Evolutionary conservation across 2,113 vertebrate genomes (phyloP).

Genomic region (Pangasianodon gigas): DNA sequence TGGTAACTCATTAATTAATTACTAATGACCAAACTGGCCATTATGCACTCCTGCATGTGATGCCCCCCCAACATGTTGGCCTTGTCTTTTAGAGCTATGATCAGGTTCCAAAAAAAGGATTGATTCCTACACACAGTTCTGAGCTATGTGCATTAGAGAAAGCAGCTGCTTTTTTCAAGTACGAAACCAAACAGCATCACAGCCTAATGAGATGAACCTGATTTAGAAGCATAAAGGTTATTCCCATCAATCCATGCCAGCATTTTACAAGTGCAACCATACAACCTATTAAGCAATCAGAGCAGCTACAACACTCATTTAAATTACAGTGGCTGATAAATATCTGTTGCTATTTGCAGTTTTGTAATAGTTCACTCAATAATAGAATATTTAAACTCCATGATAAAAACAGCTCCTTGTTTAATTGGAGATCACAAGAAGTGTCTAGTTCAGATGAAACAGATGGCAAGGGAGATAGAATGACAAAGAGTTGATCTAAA

Average conservation of each 20-base stretch:
- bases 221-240: slow-evolving; percentile 57
- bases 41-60: not conserved
- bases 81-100: not conserved
- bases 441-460: slow-evolving; percentile 37
- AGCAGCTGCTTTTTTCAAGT: slow-evolving; percentile 29
- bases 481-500: slow-evolving; percentile 14
- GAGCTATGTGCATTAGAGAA: not conserved
- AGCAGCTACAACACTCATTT: slow-evolving; percentile 41
- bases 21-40: not conserved
- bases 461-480: slow-evolving; percentile 42
- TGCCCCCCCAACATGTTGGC: slow-evolving; percentile 4
- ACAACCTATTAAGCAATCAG: slow-evolving; percentile 50
- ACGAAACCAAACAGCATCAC: slow-evolving; percentile 41
- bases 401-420: slow-evolving; percentile 12
- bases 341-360: slow-evolving; percentile 11
- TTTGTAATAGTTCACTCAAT: not conserved
- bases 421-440: slow-evolving; percentile 24
- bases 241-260: slow-evolving; percentile 54
- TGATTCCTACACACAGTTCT: not conserved
- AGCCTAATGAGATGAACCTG: slow-evolving; percentile 49
- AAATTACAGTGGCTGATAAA: slow-evolving; percentile 48
- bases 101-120: not conserved
- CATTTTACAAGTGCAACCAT: slow-evolving; percentile 40
- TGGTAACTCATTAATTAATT: not conserved
- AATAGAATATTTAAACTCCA: not conserved